Base-by-base conservation (phyloP, 1,140 invertebrate species). In the Eumaeus atala region DNA sequence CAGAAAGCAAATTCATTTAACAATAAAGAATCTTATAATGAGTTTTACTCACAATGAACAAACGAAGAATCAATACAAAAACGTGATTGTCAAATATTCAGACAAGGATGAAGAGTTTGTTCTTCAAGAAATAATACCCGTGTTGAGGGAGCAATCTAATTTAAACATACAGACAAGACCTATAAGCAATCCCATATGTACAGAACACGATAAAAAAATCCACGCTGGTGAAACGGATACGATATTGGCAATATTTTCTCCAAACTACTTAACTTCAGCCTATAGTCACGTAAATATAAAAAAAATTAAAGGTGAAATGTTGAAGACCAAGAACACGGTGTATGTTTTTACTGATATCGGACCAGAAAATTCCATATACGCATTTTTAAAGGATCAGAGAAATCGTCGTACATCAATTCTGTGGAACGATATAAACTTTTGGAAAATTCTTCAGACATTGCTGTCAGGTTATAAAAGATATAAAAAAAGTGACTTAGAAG, bases 271-370 rank as follows among this genome's bases (percentile, higher is more conserved):
- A 69, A 77, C 61, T 59, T 71, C 74, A 47, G 61, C 65, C 58
- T 86, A 79, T 56, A 76, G 73, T 60, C 67, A 84, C 49, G 68
- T 84, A 44, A 76, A 81, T 50, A 84, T 85, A 63, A 84, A 81
- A 64, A 85, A 81, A 71, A 85, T 85, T 60, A 75, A 72, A 36
- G 72, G 72, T n/a, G 75, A 77, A 64, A 85, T 85, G 78, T 63
- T 74, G 51, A 80, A 81, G 59, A 65, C 73, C 18, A 72, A 70
- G 64, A 77, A 84, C 38, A 81, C 78, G 12, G 64, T 85, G 62
- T 82, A 75, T 54, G 62, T 84, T 51, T 86, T 84, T 64, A 72
- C 70, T 21, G 82, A 84, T 66, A 72, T 74, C 56, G 80, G 74
- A 9, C 69, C 74, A 1, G 80, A 84, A 58, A 81, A 86, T 66